phyloP scores from a whole-genome alignment of 2,113 vertebrate genomes.

The Rhinolophus ferrumequinum region DNA sequence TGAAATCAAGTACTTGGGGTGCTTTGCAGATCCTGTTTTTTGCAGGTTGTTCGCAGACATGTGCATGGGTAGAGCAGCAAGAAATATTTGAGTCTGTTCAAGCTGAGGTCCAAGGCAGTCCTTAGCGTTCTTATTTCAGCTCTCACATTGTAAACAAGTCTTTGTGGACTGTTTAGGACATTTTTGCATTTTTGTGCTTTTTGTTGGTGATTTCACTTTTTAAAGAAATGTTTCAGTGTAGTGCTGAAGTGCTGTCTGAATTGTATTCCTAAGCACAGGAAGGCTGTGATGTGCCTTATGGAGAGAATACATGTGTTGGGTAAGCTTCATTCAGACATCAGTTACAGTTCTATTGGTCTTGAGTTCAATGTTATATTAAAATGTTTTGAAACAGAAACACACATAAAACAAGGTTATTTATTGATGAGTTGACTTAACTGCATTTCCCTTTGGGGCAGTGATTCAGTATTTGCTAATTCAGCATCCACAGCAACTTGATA shows the following conservation, averaged over 20 bases:
- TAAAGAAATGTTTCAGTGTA: neutral
- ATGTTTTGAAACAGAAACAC: neutral
- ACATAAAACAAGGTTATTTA: neutral
- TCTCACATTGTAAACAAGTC: neutral
- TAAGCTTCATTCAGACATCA: neutral
- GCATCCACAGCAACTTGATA: neutral
- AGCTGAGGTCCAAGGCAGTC: neutral
- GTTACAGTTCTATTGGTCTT: neutral
- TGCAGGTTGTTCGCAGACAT: neutral
- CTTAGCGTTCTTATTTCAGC: neutral
- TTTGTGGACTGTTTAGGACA: neutral
- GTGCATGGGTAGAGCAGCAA: neutral
- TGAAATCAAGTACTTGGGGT: neutral
- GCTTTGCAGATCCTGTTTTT: neutral
- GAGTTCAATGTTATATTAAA: conserved; percentile 1
- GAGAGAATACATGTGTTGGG: neutral
- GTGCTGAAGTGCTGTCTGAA: neutral
- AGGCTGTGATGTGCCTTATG: neutral
- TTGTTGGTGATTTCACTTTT: conserved; percentile 25
- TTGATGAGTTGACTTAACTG: neutral
- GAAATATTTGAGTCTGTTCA: neutral
- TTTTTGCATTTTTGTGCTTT: neutral
- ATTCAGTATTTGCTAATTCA: conserved; percentile 32
- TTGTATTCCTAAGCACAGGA: neutral
- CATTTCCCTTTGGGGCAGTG: neutral